phyloP scores from a whole-genome alignment of 2,888 invertebrate genomes.

The Cheilosia variabilis region DNA sequence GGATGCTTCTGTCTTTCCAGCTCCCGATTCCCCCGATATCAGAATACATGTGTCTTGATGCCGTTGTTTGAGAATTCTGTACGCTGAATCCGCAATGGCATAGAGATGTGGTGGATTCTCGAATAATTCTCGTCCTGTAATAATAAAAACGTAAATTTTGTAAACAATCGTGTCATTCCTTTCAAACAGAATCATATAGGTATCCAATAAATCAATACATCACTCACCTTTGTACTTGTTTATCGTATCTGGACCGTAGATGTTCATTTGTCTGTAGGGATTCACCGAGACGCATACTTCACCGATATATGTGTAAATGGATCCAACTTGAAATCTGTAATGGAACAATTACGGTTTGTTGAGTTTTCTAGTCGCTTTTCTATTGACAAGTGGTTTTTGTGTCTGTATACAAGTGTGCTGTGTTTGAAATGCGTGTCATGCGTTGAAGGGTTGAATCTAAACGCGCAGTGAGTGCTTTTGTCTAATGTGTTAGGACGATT shows the following conservation, averaged over 20 bases:
- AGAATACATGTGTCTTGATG: conserved; percentile 98
- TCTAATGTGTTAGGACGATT: conserved; percentile 21
- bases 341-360: conserved; percentile 52
- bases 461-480: conserved; percentile 19
- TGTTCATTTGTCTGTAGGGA: conserved; percentile 96
- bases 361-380: conserved; percentile 40
- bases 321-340: conserved; percentile 92
- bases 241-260: conserved; percentile 94
- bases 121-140: conserved; percentile 93
- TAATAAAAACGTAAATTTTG: conserved; percentile 26
- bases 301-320: conserved; percentile 99
- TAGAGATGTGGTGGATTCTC: conserved; percentile 98
- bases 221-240: conserved; percentile 92
- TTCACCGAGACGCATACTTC: conserved; percentile 99
- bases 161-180: conserved; percentile 8
- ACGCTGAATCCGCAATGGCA: conserved; percentile 98
- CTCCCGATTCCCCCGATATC: conserved; percentile 98
- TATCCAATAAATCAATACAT: conserved; percentile 13
- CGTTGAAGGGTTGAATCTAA: conserved; percentile 40
- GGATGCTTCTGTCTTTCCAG: conserved; percentile 99
- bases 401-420: not conserved
- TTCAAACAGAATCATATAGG: not conserved
- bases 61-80: conserved; percentile 95
- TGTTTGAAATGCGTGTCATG: conserved; percentile 54
- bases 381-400: conserved; percentile 38